Percentiles rank a stretch among this genome's conserved stretches.
Evolutionary conservation across 2,888 invertebrate species (phyloP).

Genomic region (Mesorhabditis belari): DNA sequence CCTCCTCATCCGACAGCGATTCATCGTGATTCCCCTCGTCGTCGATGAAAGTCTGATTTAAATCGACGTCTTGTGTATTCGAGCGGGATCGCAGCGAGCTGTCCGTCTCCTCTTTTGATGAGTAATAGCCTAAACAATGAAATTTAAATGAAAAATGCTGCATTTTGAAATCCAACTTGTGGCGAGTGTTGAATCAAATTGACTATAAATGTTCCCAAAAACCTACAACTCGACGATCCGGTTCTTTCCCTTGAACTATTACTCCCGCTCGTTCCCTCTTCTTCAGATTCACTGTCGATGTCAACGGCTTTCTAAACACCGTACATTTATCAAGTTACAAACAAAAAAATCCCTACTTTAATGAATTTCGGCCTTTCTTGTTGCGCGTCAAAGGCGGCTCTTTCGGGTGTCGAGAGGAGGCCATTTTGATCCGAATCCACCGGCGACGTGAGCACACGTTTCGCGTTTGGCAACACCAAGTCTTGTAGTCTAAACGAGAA

Average conservation of each 20-base stretch:
- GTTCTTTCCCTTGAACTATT: not conserved
- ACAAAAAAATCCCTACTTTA: not conserved
- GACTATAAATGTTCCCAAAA: not conserved
- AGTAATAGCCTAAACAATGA: too few species aligned
- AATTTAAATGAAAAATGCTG: too few species aligned
- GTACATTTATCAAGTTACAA: not conserved
- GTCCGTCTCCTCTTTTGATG: not conserved
- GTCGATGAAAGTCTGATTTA: not conserved
- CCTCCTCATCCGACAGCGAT: slow-evolving; percentile 13
- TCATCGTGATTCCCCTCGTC: slow-evolving; percentile 5
- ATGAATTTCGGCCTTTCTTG: not conserved
- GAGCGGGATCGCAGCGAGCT: not conserved
- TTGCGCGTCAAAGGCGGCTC: slow-evolving; percentile 14
- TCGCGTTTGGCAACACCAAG: too few species aligned
- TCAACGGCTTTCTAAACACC: not conserved
- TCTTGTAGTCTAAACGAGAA: too few species aligned
- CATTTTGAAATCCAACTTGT: too few species aligned
- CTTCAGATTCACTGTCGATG: not conserved
- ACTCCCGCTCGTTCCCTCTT: not conserved
- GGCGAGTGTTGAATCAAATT: too few species aligned
- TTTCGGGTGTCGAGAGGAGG: slow-evolving; percentile 7
- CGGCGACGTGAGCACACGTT: not conserved
- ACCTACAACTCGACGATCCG: not conserved
- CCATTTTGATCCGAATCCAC: slow-evolving; percentile 56
- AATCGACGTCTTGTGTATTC: not conserved